Base-by-base conservation (phyloP, 2,888 invertebrate genomes). In the Halictus quadricinctus region DNA sequence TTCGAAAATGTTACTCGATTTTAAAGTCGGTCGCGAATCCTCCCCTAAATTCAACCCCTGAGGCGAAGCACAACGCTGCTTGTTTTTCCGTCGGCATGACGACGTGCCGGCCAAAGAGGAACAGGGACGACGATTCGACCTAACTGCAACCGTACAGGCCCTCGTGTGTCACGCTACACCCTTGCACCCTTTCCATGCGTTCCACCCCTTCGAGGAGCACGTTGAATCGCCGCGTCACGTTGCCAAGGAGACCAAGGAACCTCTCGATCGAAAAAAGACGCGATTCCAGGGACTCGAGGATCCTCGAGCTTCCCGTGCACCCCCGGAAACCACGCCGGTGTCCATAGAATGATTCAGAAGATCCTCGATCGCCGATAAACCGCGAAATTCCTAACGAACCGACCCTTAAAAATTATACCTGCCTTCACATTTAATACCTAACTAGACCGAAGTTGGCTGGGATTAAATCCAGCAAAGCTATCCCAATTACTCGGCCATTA, bases 71-170 rank as follows among this genome's bases (percentile, higher is more conserved):
- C 25, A 43, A n/a, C 48, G 69, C 58, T 70, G 76, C 69, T 86
- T 89, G 89, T 89, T 88, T 88, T 83, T 80, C 69, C 88, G 81
- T 88, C 76, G 79, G 72, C 87, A 89, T 85, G 89, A 76, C 88
- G 70, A 89, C 75, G 80, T 73, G 69, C 13, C 60, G 66, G 80
- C n/a, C n/a, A 46, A 43, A 46, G 72, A 25, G 48, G 25, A 81
- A 84, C 76, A 78, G 76, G 66, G 60, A 50, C 78, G 72, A 81
- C 72, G 81, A 54, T 10, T 3, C 54, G 10, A 84, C 85, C 82
- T 73, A 87, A 88, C 86, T 76, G 54, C 82, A 78, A 79, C 70
- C 80, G 76, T 76, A 81, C 87, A 80, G 80, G 69, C 83, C 80
- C 79, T 77, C 79, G 84, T 80, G 88, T 86, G 84, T 85, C 87